A percentile compares a stretch with the other conserved stretches of the same genome.
phyloP scores from a whole-genome alignment of 2,888 invertebrate genomes.

The Hofmannophila pseudospretella region DNA sequence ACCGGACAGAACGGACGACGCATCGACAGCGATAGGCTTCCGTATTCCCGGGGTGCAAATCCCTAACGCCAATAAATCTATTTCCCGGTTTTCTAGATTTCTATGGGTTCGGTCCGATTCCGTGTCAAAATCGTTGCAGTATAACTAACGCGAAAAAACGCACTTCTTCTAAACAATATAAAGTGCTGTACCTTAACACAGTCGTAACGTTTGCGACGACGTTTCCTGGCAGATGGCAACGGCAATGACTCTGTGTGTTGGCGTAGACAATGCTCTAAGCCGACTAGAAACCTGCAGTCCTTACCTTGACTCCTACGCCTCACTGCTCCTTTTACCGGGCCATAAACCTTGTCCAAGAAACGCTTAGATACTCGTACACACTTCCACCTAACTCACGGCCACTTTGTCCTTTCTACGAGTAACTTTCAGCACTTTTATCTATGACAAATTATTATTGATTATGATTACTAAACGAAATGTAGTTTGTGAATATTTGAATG shows the following conservation, averaged over 20 bases:
- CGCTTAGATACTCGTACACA: slow-evolving; percentile 11
- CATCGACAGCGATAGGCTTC: too few relatives aligned
- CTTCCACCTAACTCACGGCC: background rate
- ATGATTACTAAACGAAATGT: too few relatives aligned
- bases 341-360: slow-evolving; percentile 44
- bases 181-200: too few relatives aligned
- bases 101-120: too few relatives aligned
- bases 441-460: background rate
- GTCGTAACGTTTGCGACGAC: slow-evolving; percentile 20
- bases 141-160: too few relatives aligned
- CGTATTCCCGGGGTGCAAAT: too few relatives aligned
- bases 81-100: too few relatives aligned
- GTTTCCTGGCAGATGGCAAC: slow-evolving; percentile 33
- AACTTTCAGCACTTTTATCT: background rate
- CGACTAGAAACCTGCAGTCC: slow-evolving; percentile 64
- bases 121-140: too few relatives aligned
- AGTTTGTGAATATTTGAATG: too few relatives aligned
- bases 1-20: too few relatives aligned
- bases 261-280: slow-evolving; percentile 68
- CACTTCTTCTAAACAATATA: too few relatives aligned
- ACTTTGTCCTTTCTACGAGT: slow-evolving; percentile 3
- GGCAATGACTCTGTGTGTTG: slow-evolving; percentile 59
- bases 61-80: too few relatives aligned
- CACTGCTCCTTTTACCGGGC: slow-evolving; percentile 58
- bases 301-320: slow-evolving; percentile 76